phyloP scores from a whole-genome alignment of 2,113 vertebrate species.

The Microtus pennsylvanicus region DNA sequence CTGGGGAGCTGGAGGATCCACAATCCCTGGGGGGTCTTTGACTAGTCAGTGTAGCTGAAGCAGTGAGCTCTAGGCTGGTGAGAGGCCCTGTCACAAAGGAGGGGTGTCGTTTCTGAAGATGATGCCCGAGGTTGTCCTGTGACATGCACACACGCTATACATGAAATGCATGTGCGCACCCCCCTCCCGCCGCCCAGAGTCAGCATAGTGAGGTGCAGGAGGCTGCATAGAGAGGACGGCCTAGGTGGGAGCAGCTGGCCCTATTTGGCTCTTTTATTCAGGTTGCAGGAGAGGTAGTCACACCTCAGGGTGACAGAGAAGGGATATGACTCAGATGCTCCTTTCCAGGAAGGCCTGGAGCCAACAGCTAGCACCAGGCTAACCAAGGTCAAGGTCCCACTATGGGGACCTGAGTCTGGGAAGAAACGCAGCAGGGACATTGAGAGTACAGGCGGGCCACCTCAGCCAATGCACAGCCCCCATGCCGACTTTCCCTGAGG shows the following conservation, averaged over 20 bases:
- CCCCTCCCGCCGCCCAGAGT: no score
- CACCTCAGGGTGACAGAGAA: background rate
- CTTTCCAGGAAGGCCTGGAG: constrained; percentile 26
- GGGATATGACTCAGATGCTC: background rate
- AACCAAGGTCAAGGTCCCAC: background rate
- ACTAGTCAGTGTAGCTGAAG: no score
- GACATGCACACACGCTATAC: background rate
- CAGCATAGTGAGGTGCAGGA: background rate
- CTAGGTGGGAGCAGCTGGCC: background rate
- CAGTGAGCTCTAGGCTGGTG: background rate
- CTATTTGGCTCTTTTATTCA: background rate
- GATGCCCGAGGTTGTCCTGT: background rate
- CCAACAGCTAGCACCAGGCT: background rate
- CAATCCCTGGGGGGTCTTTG: background rate
- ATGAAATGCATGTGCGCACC: no score
- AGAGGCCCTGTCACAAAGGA: background rate
- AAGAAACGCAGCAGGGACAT: rapidly evolving
- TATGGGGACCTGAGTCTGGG: background rate
- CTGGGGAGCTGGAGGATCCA: background rate
- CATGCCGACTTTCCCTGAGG: background rate
- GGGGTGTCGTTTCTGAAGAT: background rate
- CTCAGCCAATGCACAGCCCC: background rate
- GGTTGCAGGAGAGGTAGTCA: background rate
- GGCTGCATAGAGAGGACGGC: background rate
- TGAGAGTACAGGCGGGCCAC: background rate